Conservation (phyloP, 1,140 invertebrate genomes). For the Acromyrmex echinatior region DNA sequence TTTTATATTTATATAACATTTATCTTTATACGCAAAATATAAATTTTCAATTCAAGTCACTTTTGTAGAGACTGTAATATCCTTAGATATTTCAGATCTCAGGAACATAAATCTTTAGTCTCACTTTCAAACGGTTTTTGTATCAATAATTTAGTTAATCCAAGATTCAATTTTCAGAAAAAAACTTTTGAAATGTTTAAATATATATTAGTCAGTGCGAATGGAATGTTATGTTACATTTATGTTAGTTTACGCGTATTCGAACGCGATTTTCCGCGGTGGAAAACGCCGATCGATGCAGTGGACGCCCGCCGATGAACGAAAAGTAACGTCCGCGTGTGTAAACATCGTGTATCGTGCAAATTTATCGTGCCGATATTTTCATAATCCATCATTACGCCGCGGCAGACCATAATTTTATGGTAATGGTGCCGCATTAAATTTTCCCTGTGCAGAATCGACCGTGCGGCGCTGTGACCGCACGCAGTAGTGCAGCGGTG, state of each 20-base stretch:
- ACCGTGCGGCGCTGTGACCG: constrained; percentile 30
- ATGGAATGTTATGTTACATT: neutral
- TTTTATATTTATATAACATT: no score
- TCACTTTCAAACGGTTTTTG: neutral
- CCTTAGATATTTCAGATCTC: neutral
- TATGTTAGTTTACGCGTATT: neutral
- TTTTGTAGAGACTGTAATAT: no score
- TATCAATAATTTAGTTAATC: neutral
- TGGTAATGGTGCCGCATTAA: constrained; percentile 61
- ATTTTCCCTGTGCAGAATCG: constrained; percentile 58
- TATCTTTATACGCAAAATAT: no score
- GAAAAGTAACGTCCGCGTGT: constrained; percentile 50
- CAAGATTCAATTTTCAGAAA: neutral
- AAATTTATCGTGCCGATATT: constrained; percentile 60
- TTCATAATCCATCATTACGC: constrained; percentile 62
- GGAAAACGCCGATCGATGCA: constrained; percentile 31
- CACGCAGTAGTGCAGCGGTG: constrained; percentile 31
- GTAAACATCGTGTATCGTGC: constrained; percentile 54
- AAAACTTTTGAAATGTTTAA: neutral
- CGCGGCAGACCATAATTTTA: constrained; percentile 61
- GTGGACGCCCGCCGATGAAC: neutral
- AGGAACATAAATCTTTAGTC: neutral
- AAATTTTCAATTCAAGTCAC: no score
- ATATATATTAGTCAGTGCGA: neutral
- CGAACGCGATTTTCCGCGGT: neutral